Evolutionary conservation across 2,888 invertebrate species (phyloP), one percentile per base, ranked within the genome.

Genomic region (Gari tellinella): DNA sequence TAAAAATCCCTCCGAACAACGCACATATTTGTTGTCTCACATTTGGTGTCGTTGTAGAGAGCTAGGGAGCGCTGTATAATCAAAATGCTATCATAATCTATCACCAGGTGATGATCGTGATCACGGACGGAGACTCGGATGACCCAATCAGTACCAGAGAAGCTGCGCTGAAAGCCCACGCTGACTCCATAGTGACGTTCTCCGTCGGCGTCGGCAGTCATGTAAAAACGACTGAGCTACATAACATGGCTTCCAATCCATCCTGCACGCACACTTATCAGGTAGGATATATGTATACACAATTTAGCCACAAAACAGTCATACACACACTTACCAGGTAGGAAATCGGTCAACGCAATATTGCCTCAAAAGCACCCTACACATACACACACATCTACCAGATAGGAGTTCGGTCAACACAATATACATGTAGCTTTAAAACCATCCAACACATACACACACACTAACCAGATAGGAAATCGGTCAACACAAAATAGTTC

Each of bases 351-450:
- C 72, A 86, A 8, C 66, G 80, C 26, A 60, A 52, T 17, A 75
- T 87, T 21, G 84, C 86, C 14, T 69, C 83, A 0, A 41, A 66
- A 19, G 86, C 87, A 0, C 51, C 56, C 23, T 86, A 86, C 45
- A 86, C n/a, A n/a, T n/a, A n/a, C n/a, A n/a, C 86, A 0, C 87
- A 87, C 51, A 77, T 78, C 14, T 84, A 80, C 43, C 62, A 65
- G 45, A 81, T 82, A 43, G 38, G 69, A n/a, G n/a, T 4, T 68
- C 38, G 7, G n/a, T n/a, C n/a, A n/a, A n/a, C n/a, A n/a, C n/a
- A n/a, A n/a, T n/a, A n/a, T 31, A 31, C n/a, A n/a, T n/a, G n/a
- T n/a, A n/a, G n/a, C n/a, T n/a, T n/a, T n/a, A n/a, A n/a, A n/a
- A 10, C 31, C 31, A 7, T 10, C 31, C 4, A 31, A 4, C 31